A percentile compares a stretch with the other conserved stretches of the same genome.
phyloP scores from a whole-genome alignment of 2,113 vertebrate genomes.

The Lipotes vexillifer region DNA sequence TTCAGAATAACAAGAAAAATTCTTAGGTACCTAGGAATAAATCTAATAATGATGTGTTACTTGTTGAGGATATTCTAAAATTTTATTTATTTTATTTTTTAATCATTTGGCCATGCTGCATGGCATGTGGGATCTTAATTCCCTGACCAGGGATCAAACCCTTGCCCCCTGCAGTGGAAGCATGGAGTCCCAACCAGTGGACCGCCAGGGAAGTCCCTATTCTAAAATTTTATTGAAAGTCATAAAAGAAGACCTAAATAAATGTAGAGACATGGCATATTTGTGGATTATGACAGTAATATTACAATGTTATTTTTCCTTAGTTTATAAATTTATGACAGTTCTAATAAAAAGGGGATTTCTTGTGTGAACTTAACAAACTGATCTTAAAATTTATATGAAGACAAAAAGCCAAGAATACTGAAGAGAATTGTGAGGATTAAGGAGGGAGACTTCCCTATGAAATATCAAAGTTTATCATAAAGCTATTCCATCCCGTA shows the following conservation, averaged over 20 bases:
- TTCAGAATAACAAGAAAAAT: neutral
- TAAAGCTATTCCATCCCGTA: neutral
- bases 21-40: neutral
- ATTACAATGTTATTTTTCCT: neutral
- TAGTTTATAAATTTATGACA: neutral
- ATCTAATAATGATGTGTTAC: neutral
- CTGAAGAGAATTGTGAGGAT: neutral
- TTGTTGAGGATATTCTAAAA: neutral
- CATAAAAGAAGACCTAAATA: neutral
- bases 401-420: neutral
- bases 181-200: too few relatives aligned
- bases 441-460: neutral
- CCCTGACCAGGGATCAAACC: too few relatives aligned
- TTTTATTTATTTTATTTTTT: neutral
- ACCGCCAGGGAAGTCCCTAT: neutral
- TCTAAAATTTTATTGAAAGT: neutral
- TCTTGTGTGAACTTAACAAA: neutral
- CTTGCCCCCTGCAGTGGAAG: too few relatives aligned
- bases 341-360: neutral
- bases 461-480: neutral
- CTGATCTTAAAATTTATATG: neutral
- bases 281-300: neutral
- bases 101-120: too few relatives aligned
- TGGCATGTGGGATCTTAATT: too few relatives aligned
- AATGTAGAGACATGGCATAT: neutral